phyloP scores from a whole-genome alignment of 2,888 invertebrate species.

The Doris montereyensis region DNA sequence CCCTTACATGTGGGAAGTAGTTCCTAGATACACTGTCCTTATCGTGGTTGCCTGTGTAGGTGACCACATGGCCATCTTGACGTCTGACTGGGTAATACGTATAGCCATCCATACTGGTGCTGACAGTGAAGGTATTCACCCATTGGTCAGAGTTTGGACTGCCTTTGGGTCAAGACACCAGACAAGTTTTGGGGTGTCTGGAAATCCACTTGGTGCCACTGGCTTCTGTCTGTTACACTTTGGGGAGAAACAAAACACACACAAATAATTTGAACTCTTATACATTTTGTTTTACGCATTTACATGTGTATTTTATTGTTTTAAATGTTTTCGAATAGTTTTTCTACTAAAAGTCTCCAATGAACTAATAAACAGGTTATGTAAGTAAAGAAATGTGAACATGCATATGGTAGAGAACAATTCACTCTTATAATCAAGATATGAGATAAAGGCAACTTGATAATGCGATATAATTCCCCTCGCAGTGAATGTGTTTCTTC shows the following conservation, averaged over 20 bases:
- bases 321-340: too few relatives aligned
- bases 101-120: slow-evolving; percentile 57
- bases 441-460: too few relatives aligned
- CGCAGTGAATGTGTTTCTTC: too few relatives aligned
- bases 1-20: slow-evolving; percentile 33
- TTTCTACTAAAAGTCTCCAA: too few relatives aligned
- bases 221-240: slow-evolving; percentile 46
- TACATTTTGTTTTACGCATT: too few relatives aligned
- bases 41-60: slow-evolving; percentile 56
- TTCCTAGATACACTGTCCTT: slow-evolving; percentile 12
- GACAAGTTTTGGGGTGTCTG: slow-evolving; percentile 51
- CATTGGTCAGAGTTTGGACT: slow-evolving; percentile 53
- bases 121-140: slow-evolving; percentile 52
- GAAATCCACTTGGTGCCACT: slow-evolving; percentile 63
- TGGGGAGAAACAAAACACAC: slow-evolving; percentile 39
- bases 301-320: too few relatives aligned
- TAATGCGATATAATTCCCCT: too few relatives aligned
- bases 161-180: slow-evolving; percentile 60
- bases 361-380: too few relatives aligned
- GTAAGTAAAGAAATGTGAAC: too few relatives aligned
- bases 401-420: too few relatives aligned
- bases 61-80: slow-evolving; percentile 43
- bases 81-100: slow-evolving; percentile 50
- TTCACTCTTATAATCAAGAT: too few relatives aligned
- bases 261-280: too few relatives aligned